A percentile compares a stretch with the other conserved stretches of the same genome.
These are phyloP conservation scores for Xestoiulus laeticollis DNA, from an alignment of 2,888 invertebrate genomes.

Conservation along the genomic window DNA sequence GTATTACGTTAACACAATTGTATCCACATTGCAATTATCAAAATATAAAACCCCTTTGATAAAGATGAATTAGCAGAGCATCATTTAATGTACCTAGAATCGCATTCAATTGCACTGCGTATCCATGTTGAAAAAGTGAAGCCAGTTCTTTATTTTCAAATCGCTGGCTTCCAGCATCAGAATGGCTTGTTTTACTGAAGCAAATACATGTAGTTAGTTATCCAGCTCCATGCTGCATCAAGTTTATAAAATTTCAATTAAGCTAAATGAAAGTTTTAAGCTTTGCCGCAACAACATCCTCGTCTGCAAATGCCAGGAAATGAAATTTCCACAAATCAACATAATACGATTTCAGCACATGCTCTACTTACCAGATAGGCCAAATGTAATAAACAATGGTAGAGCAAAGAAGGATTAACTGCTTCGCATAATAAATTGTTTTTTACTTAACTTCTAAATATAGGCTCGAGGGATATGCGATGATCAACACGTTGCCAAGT, in stretches of 20 bases:
- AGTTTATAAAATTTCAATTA: not conserved
- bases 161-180: too few species aligned
- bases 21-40: too few species aligned
- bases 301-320: not conserved
- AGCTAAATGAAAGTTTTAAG: not conserved
- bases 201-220: too few species aligned
- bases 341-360: not conserved
- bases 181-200: too few species aligned
- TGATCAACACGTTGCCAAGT: constrained; percentile 34
- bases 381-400: not conserved
- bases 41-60: too few species aligned
- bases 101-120: too few species aligned
- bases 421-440: not conserved
- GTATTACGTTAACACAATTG: too few species aligned
- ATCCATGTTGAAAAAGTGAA: too few species aligned
- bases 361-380: not conserved
- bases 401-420: not conserved
- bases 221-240: not conserved
- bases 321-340: not conserved
- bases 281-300: too few species aligned
- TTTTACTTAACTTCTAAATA: not conserved
- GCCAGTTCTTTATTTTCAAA: too few species aligned
- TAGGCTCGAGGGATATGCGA: not conserved
- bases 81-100: too few species aligned
- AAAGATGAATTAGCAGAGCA: too few species aligned